These are phyloP conservation scores for Scrobipalpa costella DNA, from an alignment of 2,888 invertebrate species.

Conservation along the genomic window DNA sequence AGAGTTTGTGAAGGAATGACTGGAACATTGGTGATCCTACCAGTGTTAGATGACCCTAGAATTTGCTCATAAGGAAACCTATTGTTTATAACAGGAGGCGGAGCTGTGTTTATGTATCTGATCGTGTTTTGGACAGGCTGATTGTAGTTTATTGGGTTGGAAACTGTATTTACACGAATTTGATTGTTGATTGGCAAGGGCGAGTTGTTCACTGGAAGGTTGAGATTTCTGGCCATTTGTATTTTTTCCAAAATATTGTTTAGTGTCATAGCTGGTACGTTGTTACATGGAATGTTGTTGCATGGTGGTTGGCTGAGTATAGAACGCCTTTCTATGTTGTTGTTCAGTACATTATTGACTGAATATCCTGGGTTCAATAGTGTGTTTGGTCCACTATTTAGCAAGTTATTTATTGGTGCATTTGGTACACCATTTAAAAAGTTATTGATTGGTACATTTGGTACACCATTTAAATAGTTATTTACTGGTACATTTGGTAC, in stretches of 20 bases:
- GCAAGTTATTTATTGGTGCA: neutral
- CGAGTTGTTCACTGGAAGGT: neutral
- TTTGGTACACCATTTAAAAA: conserved; percentile 13
- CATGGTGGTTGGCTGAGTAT: neutral
- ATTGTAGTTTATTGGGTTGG: conserved; percentile 22
- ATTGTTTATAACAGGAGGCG: neutral
- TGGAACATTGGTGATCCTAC: conserved; percentile 14
- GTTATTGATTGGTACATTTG: conserved; percentile 20
- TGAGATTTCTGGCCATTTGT: neutral
- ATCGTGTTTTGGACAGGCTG: conserved; percentile 29
- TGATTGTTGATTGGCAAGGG: neutral
- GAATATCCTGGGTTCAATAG: neutral
- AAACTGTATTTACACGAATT: conserved; percentile 26
- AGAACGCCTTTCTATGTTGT: conserved; percentile 25
- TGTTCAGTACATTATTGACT: conserved; percentile 24
- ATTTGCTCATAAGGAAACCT: neutral
- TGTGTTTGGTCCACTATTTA: too few relatives aligned
- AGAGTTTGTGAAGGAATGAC: conserved; percentile 25
- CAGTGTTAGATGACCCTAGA: neutral
- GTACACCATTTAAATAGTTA: conserved; percentile 25
- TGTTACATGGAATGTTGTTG: conserved; percentile 7
- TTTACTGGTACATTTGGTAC: too few relatives aligned
- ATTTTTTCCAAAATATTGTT: neutral
- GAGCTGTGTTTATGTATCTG: neutral
- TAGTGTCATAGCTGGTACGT: neutral